Evolutionary conservation across 2,113 vertebrate species (phyloP).

Genomic region (Cheilinus undulatus): DNA sequence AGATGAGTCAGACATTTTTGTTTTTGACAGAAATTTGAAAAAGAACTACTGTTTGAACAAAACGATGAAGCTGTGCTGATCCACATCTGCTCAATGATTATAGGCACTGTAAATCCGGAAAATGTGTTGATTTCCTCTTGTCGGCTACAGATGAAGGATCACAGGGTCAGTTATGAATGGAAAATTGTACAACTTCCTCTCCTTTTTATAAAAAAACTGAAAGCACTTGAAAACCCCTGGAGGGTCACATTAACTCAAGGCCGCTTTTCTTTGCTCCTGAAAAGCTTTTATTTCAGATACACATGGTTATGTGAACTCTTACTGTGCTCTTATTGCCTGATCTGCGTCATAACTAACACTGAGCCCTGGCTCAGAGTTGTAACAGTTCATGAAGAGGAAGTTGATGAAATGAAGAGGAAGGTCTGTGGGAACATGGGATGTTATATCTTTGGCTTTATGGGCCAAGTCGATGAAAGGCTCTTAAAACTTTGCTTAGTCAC

Average conservation of each 20-base stretch:
- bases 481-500: not conserved
- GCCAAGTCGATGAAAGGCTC: not conserved
- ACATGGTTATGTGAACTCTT: not conserved
- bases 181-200: slow-evolving; percentile 9
- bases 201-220: slow-evolving; percentile 4
- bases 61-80: slow-evolving; percentile 5
- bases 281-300: slow-evolving; percentile 1
- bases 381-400: not conserved
- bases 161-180: slow-evolving; percentile 30
- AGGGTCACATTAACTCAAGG: slow-evolving; percentile 3
- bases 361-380: not conserved
- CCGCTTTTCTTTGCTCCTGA: not conserved
- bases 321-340: not conserved
- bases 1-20: not conserved
- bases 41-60: no score
- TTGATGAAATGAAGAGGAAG: not conserved
- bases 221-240: not conserved
- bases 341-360: not conserved
- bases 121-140: not conserved
- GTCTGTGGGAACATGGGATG: not conserved
- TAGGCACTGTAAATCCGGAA: no score
- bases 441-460: not conserved
- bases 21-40: not conserved
- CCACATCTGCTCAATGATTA: not conserved
- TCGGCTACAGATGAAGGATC: not conserved